Conservation (phyloP, 2,888 invertebrate species). For the Dynastes hyllus region DNA sequence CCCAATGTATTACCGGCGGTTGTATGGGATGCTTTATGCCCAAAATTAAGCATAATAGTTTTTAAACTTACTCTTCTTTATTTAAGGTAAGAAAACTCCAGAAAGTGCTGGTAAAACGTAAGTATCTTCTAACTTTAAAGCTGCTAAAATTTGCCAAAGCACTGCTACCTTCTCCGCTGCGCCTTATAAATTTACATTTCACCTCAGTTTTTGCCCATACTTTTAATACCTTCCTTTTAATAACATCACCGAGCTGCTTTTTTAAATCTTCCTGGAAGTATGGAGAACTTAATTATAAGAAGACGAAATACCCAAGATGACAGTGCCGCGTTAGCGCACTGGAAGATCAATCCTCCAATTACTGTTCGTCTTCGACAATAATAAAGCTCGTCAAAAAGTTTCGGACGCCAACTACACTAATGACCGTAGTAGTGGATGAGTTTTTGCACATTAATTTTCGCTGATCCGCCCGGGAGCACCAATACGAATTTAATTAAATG, state of each 20-base stretch:
- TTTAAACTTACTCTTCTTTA: too few species aligned
- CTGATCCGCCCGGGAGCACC: slow-evolving; percentile 19
- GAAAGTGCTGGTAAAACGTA: too few species aligned
- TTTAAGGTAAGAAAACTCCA: too few species aligned
- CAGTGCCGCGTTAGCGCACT: neutral
- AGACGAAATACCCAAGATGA: slow-evolving; percentile 16
- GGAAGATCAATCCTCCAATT: slow-evolving; percentile 56
- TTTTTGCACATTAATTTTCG: slow-evolving; percentile 36
- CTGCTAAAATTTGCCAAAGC: too few species aligned
- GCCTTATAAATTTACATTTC: too few species aligned
- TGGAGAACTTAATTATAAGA: slow-evolving; percentile 19
- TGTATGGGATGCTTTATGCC: too few species aligned
- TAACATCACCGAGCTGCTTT: neutral
- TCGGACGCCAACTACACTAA: slow-evolving; percentile 31
- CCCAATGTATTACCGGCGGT: too few species aligned
- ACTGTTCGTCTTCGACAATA: slow-evolving; percentile 36
- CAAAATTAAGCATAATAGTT: too few species aligned
- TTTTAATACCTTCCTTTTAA: too few species aligned
- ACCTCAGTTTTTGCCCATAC: too few species aligned
- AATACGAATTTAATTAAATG: slow-evolving; percentile 38
- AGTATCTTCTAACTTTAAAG: too few species aligned
- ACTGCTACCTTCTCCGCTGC: too few species aligned
- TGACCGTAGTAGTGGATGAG: slow-evolving; percentile 32
- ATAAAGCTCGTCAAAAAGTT: slow-evolving; percentile 43
- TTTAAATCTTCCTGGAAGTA: slow-evolving; percentile 2